A percentile compares a stretch with the other conserved stretches of the same genome.
Conservation (phyloP, 2,888 invertebrate species). For the Zeuzera pyrina region DNA sequence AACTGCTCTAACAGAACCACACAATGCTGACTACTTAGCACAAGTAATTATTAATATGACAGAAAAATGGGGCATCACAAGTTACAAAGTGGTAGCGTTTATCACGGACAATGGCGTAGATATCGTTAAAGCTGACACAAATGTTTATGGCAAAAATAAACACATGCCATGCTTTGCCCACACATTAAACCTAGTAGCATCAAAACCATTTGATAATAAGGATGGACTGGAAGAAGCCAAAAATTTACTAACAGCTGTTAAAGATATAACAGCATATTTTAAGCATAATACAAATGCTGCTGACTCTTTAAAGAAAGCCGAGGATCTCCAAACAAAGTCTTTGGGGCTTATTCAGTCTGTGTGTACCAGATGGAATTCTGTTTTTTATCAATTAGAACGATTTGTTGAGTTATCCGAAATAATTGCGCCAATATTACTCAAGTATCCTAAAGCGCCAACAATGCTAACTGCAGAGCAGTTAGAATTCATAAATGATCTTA, state of each 20-base stretch:
- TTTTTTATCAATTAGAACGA: slow-evolving; percentile 20
- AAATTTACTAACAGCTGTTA: slow-evolving; percentile 11
- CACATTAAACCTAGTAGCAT: slow-evolving; percentile 20
- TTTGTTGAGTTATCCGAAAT: slow-evolving; percentile 21
- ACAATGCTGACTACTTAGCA: slow-evolving; percentile 18
- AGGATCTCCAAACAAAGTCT: slow-evolving; percentile 16
- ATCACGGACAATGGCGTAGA: slow-evolving; percentile 16
- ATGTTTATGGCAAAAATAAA: slow-evolving; percentile 19
- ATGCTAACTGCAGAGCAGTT: slow-evolving; percentile 22
- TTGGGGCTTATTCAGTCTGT: slow-evolving; percentile 19
- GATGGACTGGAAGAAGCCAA: slow-evolving; percentile 20
- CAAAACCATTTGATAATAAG: slow-evolving; percentile 19
- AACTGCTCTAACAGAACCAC: slow-evolving; percentile 16
- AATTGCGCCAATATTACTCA: slow-evolving; percentile 21
- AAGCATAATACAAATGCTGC: slow-evolving; percentile 20
- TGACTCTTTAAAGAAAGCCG: slow-evolving; percentile 20
- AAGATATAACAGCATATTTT: slow-evolving; percentile 16
- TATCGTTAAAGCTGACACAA: slow-evolving; percentile 18
- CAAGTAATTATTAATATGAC: slow-evolving; percentile 15
- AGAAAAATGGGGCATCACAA: slow-evolving; percentile 16
- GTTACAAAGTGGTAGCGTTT: slow-evolving; percentile 16
- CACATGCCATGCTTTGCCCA: slow-evolving; percentile 17
- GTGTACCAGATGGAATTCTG: slow-evolving; percentile 22
- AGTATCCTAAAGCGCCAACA: slow-evolving; percentile 22
- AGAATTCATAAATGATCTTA: slow-evolving; percentile 18